Conservation (phyloP, 2,888 invertebrate species). For the Drosophila imparisetae region DNA sequence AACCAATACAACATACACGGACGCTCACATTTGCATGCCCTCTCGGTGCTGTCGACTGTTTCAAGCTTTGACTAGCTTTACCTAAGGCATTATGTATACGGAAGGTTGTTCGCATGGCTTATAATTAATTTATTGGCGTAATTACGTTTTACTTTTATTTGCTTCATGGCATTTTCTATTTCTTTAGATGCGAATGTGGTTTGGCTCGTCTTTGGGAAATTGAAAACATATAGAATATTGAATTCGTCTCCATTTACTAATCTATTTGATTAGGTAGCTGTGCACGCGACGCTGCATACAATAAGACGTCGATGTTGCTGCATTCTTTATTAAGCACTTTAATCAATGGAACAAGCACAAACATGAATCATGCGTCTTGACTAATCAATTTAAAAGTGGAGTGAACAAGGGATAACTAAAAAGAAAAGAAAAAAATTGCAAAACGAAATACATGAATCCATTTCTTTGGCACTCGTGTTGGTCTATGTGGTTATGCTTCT, state of each 20-base stretch:
- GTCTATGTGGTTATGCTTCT: constrained; percentile 54
- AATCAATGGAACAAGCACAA: constrained; percentile 49
- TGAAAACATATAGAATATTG: constrained; percentile 78
- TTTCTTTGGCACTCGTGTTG: constrained; percentile 49
- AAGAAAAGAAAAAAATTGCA: constrained; percentile 34
- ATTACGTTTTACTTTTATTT: constrained; percentile 79
- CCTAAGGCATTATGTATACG: constrained; percentile 63
- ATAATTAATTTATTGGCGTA: constrained; percentile 81
- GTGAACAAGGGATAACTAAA: constrained; percentile 34
- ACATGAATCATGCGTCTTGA: constrained; percentile 70
- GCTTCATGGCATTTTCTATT: constrained; percentile 64
- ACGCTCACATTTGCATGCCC: constrained; percentile 63
- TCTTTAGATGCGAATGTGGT: constrained; percentile 54
- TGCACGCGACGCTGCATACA: constrained; percentile 60
- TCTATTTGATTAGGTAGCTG: constrained; percentile 58
- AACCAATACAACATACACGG: constrained; percentile 31
- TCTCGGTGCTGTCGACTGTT: constrained; percentile 56
- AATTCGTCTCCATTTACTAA: constrained; percentile 34
- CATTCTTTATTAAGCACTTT: constrained; percentile 76
- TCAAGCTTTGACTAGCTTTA: constrained; percentile 53
- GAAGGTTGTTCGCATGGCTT: constrained; percentile 58
- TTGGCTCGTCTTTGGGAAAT: constrained; percentile 52
- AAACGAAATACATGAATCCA: constrained; percentile 35
- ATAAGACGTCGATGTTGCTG: constrained; percentile 52
- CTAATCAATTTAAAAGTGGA: constrained; percentile 69